Conservation (phyloP, 2,797 vertebrate genomes). For the Chloroceryle amazona region DNA sequence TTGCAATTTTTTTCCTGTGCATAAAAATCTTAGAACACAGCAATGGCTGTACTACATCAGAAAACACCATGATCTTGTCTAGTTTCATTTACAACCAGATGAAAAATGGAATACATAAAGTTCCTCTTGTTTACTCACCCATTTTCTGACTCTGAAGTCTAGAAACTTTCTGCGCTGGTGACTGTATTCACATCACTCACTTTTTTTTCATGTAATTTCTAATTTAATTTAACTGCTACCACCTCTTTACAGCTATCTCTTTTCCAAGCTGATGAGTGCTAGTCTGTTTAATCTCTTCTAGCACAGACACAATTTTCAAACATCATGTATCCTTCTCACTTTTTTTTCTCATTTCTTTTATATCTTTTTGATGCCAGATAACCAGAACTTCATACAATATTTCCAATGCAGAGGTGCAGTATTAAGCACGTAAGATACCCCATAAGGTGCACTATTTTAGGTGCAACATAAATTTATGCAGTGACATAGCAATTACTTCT, state of each 20-base stretch:
- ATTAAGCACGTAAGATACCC: background rate
- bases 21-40: background rate
- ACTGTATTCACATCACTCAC: conserved; percentile 2
- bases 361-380: background rate
- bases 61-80: background rate
- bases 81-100: background rate
- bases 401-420: background rate
- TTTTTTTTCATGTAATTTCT: conserved; percentile 23
- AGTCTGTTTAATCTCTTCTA: conserved; percentile 35
- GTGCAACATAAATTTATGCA: background rate
- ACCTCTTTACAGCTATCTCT: conserved; percentile 11
- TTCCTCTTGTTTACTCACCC: background rate
- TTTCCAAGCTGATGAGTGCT: background rate
- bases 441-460: background rate
- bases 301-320: conserved; percentile 26
- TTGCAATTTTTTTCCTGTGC: background rate
- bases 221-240: conserved; percentile 48
- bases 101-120: conserved; percentile 2
- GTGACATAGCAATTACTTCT: background rate
- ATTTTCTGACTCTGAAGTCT: conserved; percentile 1
- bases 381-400: background rate
- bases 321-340: background rate
- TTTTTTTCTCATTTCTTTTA: background rate
- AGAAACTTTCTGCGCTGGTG: conserved; percentile 23
- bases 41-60: background rate